Evolutionary conservation across 1,140 invertebrate genomes (phyloP).

Genomic region (Papilio glaucus): DNA sequence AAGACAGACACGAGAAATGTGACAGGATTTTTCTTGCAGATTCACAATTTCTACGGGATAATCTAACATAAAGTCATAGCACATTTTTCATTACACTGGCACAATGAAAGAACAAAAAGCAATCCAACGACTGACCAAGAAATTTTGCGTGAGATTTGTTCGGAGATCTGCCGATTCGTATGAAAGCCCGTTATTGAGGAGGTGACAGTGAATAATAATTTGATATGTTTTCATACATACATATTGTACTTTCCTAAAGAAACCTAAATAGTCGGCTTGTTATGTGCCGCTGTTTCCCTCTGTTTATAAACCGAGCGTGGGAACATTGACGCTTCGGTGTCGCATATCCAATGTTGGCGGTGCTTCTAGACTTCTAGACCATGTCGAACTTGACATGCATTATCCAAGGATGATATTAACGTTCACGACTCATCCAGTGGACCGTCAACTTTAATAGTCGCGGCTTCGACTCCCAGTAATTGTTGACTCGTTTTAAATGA

Average conservation of each 20-base stretch:
- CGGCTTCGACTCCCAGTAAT: too few relatives aligned
- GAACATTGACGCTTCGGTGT: conserved; percentile 42
- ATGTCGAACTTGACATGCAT: conserved; percentile 35
- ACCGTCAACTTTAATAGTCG: too few relatives aligned
- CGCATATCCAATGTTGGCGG: not conserved
- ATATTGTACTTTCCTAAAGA: conserved; percentile 6
- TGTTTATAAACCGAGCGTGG: conserved; percentile 47
- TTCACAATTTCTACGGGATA: too few relatives aligned
- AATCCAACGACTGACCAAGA: too few relatives aligned
- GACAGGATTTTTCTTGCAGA: too few relatives aligned
- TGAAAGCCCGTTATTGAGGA: not conserved
- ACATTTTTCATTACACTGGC: too few relatives aligned
- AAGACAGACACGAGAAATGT: too few relatives aligned
- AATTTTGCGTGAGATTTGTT: too few relatives aligned
- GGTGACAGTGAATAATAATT: not conserved
- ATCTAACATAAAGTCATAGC: too few relatives aligned
- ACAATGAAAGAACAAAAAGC: too few relatives aligned
- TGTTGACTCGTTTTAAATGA: too few relatives aligned
- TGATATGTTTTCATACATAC: conserved; percentile 21
- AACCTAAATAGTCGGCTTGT: conserved; percentile 18
- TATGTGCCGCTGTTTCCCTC: conserved; percentile 34
- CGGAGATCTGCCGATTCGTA: not conserved
- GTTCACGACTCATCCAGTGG: not conserved
- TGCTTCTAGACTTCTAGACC: conserved; percentile 4
- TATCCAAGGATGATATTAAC: conserved; percentile 35